Conservation (phyloP, 2,113 vertebrate species). For the Collichthys lucidus region DNA sequence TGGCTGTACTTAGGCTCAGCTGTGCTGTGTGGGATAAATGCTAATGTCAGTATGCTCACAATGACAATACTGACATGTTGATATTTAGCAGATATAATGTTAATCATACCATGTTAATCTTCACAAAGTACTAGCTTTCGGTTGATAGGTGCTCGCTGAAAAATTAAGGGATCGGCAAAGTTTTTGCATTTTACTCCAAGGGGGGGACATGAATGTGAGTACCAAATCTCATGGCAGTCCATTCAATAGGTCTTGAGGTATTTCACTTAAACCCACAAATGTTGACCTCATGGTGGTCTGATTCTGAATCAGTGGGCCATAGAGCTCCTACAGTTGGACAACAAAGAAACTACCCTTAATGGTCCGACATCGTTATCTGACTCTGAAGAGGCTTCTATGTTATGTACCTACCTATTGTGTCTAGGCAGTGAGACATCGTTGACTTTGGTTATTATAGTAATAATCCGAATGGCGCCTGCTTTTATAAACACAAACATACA, state of each 20-base stretch:
- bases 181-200: too few species aligned
- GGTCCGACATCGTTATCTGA: too few species aligned
- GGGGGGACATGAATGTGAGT: neutral
- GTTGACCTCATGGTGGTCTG: neutral
- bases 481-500: too few species aligned
- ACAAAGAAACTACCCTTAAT: too few species aligned
- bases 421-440: too few species aligned
- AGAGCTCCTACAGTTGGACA: too few species aligned
- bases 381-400: too few species aligned
- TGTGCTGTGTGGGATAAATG: neutral
- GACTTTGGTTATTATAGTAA: too few species aligned
- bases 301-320: too few species aligned
- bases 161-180: neutral
- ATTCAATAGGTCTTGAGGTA: neutral
- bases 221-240: neutral
- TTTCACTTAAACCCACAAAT: neutral
- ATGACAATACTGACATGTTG: neutral
- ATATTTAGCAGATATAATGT: neutral
- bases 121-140: neutral
- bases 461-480: too few species aligned
- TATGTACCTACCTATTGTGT: too few species aligned
- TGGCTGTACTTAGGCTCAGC: too few species aligned
- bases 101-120: neutral
- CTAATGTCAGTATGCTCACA: neutral
- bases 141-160: neutral